Base-by-base conservation (phyloP, 2,797 vertebrate genomes). In the Peromyscus attwateri region DNA sequence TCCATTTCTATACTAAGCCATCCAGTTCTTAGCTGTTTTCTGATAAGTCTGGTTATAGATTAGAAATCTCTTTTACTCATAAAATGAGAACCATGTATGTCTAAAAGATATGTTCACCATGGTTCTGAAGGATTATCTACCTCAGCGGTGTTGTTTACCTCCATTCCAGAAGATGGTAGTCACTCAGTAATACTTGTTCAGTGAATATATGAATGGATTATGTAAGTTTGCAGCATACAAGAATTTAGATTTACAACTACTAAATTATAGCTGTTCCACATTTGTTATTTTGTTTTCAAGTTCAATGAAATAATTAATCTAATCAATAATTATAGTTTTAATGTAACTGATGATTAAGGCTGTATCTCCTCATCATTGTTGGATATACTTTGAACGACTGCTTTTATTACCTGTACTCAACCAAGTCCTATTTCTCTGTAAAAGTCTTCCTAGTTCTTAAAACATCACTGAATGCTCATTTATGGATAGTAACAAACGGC, bases 101-200 rank as follows among this genome's bases (percentile, higher is more conserved):
- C 9, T 31, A 68, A 73, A 2, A 46, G 81, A 46, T 5, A 4
- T 68, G 29, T 27, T 29, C 14, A 62, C 3, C 6, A 10, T 40
- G 21, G 57, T 19, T 66, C 29, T 40, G 9, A 77, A n/a, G 57
- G 2, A 17, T 17, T 23, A 0, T 9, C 3, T 40, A 4, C 7
- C 3, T 55, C 34, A 43, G 1, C 8, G 29, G 0, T 5, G 9
- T n/a, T 68, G 11, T n/a, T 8, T 43, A 68, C 6, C 1, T 5
- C 25, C 21, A 83, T 79, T 62, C 31, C 82, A 46, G 43, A 27
- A 73, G 2, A 25, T 25, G 34, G 16, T 66, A 27, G 23, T 23
- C 29, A 91, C 60, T 94, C 70, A 25, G 3, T 66, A 80, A 43
- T 81, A 64, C 5, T 52, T 55, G 0, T 31, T 93, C 11, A 60